These are phyloP conservation scores for Pachyrhynchus sulphureomaculatus DNA, from an alignment of 1,140 invertebrate genomes.

Conservation along the genomic window DNA sequence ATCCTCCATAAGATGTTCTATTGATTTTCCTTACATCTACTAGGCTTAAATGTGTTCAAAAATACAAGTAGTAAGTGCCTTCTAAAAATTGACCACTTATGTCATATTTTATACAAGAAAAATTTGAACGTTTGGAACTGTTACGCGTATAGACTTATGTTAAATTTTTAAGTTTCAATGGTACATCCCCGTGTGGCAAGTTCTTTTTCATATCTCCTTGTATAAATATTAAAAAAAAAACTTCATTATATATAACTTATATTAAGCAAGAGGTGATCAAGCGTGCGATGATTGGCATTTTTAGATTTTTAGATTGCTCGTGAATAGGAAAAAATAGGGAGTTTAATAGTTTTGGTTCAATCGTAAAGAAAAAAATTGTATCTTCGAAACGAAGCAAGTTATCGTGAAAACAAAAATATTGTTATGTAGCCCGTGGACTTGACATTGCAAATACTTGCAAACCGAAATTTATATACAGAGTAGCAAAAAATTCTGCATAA, in stretches of 20 bases:
- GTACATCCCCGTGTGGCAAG: conserved; percentile 51
- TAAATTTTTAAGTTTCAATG: conserved; percentile 38
- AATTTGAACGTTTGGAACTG: conserved; percentile 47
- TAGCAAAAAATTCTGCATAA: too few species aligned
- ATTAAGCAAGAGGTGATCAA: not conserved
- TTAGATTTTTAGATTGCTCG: conserved; percentile 29
- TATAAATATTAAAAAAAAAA: conserved; percentile 33
- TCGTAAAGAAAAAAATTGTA: too few species aligned
- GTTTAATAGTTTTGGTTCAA: not conserved
- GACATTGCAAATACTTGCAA: too few species aligned
- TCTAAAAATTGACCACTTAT: conserved; percentile 51
- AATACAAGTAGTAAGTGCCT: conserved; percentile 52
- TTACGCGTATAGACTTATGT: conserved; percentile 2
- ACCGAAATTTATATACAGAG: too few species aligned
- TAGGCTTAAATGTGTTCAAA: conserved; percentile 54
- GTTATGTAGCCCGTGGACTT: too few species aligned
- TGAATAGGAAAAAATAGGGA: conserved; percentile 13
- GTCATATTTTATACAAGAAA: conserved; percentile 50
- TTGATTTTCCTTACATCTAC: conserved; percentile 37
- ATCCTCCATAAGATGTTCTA: conserved; percentile 15
- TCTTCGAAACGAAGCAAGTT: too few species aligned
- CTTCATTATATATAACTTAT: conserved; percentile 3
- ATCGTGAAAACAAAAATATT: too few species aligned
- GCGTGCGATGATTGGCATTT: conserved; percentile 41
- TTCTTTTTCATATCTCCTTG: conserved; percentile 52